These are phyloP conservation scores for Heteromyza rotundicornis DNA, from an alignment of 2,888 invertebrate species.

Conservation along the genomic window DNA sequence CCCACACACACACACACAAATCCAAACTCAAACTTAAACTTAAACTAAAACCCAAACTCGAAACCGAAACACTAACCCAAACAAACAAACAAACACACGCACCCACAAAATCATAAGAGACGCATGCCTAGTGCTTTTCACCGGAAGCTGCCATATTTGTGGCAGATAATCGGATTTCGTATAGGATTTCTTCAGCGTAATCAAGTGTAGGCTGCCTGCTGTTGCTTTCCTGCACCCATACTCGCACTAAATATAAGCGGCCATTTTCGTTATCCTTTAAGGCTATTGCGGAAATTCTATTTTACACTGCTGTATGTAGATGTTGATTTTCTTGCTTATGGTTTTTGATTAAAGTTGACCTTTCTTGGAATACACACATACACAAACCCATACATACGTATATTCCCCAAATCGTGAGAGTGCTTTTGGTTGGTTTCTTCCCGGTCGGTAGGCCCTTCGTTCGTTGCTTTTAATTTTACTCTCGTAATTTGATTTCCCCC, in stretches of 20 bases:
- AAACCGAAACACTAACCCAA: no score
- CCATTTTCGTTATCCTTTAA: neutral
- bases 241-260: neutral
- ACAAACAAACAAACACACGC: no score
- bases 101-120: constrained; percentile 24
- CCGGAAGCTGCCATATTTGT: constrained; percentile 42
- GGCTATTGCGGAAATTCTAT: neutral
- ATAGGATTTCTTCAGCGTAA: constrained; percentile 27
- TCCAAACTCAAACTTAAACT: neutral
- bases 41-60: no score
- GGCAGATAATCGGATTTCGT: constrained; percentile 44
- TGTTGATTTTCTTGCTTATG: neutral
- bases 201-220: constrained; percentile 8
- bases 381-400: no score
- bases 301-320: neutral
- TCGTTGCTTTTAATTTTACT: neutral
- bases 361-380: neutral
- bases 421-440: no score
- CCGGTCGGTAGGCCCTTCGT: neutral
- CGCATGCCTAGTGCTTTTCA: constrained; percentile 12
- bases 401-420: no score
- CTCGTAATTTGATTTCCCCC: neutral
- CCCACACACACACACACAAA: neutral
- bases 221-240: neutral
- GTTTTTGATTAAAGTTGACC: constrained; percentile 4